Evolutionary conservation across 2,113 vertebrate genomes (phyloP), one percentile per base, ranked within the genome.

Genomic region (Onychostoma macrolepis): DNA sequence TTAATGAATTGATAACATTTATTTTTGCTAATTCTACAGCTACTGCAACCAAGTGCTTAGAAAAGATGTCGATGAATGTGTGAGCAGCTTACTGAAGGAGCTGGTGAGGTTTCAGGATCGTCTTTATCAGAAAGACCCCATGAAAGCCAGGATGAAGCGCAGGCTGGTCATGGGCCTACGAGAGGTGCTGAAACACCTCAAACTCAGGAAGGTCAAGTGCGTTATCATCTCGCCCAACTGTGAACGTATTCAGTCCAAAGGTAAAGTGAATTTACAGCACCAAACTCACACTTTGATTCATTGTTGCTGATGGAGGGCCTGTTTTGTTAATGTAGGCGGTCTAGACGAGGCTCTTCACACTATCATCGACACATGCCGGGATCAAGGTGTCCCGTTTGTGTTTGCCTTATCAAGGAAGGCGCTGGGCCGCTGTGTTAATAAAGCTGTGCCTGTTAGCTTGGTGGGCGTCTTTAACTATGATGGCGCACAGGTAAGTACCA

Each of bases 391-490:
- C 33, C 98, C 98, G 0, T 99, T 98, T 67, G 97, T 99, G 58
- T 99, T 99, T 28, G 98, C 97, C 0, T 97, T 99, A 4, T 97
- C 96, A 85, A 96, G 98, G 89, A 99, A 97, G 93, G 95, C 96
- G 48, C 91, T 99, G n/a, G 98, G 98, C 6, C 97, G 96, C 71
- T 99, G 98, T 65, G 93, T 99, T 90, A 99, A 97, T 92, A 99
- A 99, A 94, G 95, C 96, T 0, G 98, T 99, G 74, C 98, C 98
- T 3, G 98, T 99, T 87, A 99, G 97, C 0, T 95, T 99, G 78
- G 98, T 99, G 87, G 98, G 98, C n/a, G 96, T 99, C 91, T 99
- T 99, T 93, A 99, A 98, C 92, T 99, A 99, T 0, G 98, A 99
- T 15, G 98, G 98, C 0, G 98, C 98, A 63, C 98, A 99, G 97